A percentile compares a stretch with the other conserved stretches of the same genome.
Conservation (phyloP, 2,888 invertebrate genomes). For the Pachymerium ferrugineum region DNA sequence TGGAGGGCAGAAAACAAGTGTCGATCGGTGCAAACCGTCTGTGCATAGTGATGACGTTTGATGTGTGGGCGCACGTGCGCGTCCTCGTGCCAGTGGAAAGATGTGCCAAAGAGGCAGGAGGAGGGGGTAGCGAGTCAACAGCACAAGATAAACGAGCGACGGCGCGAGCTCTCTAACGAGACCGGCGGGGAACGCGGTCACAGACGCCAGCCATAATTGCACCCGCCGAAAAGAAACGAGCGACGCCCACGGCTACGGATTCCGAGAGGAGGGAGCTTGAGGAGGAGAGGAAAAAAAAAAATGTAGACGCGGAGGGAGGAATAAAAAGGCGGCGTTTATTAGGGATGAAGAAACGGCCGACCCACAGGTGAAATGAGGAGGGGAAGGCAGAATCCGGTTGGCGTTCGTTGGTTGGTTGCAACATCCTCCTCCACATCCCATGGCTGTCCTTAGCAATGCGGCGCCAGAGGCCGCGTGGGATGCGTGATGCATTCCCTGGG, state of each 20-base stretch:
- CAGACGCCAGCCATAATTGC: conserved; percentile 17
- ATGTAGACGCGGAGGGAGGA: not conserved
- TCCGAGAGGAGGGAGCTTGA: not conserved
- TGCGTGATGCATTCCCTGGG: conserved; percentile 2
- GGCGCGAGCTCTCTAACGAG: conserved; percentile 6
- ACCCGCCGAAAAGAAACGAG: conserved; percentile 9
- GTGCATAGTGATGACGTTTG: conserved; percentile 5
- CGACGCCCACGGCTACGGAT: conserved; percentile 11
- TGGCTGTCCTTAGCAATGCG: not conserved
- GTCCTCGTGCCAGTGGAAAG: conserved; percentile 12
- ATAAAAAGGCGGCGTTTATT: conserved; percentile 15
- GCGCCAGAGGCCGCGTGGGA: conserved; percentile 11
- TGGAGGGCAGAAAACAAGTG: not conserved
- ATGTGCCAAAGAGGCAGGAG: not conserved
- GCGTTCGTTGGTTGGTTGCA: conserved; percentile 3
- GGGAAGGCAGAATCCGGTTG: not conserved
- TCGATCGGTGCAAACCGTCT: no score
- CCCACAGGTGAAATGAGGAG: not conserved
- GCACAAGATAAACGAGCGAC: conserved; percentile 17
- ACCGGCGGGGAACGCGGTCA: conserved; percentile 11
- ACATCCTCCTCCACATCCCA: not conserved
- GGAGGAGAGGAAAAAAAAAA: not conserved
- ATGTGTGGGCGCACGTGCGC: conserved; percentile 11
- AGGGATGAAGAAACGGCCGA: conserved; percentile 1
- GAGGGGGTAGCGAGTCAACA: not conserved